Evolutionary conservation across 37 sponge, comb jelly and placozoan species (phyloP).

Genomic region (Mnemiopsis leidyi): DNA sequence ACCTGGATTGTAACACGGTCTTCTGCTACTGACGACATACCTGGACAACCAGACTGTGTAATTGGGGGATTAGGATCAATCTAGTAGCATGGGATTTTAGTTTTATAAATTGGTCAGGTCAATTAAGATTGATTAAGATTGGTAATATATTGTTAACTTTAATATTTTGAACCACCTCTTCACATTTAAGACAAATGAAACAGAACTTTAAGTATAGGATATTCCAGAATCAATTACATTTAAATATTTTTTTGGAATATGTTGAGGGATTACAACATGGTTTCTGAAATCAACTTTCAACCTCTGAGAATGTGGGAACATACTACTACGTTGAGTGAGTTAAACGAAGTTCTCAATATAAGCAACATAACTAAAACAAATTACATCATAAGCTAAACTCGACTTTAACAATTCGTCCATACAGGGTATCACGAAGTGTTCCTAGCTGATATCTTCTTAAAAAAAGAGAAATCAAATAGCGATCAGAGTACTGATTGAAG

Average conservation of each 20-base stretch:
- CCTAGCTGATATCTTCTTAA: too few species aligned
- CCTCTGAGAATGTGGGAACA: neutral
- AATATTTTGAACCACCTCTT: too few species aligned
- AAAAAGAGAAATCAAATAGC: too few species aligned
- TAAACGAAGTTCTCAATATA: neutral
- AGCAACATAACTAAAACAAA: neutral
- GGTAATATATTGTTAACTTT: too few species aligned
- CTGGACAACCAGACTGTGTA: too few species aligned
- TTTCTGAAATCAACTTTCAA: neutral
- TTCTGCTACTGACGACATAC: neutral
- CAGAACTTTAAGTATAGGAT: neutral
- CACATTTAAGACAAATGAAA: neutral
- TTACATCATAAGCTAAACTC: neutral
- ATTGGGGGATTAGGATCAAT: neutral
- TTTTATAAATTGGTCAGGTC: too few species aligned
- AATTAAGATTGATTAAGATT: too few species aligned
- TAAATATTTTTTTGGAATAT: neutral
- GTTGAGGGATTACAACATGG: neutral
- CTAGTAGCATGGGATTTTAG: too few species aligned
- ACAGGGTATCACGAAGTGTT: too few species aligned
- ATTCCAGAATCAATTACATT: neutral
- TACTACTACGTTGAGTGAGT: neutral
- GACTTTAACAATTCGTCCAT: too few species aligned
- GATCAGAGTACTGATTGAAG: too few species aligned
- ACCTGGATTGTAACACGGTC: neutral